Conservation (phyloP, 53 echinoderm and acorn worm species). For the Temnopleurus reevesii region DNA sequence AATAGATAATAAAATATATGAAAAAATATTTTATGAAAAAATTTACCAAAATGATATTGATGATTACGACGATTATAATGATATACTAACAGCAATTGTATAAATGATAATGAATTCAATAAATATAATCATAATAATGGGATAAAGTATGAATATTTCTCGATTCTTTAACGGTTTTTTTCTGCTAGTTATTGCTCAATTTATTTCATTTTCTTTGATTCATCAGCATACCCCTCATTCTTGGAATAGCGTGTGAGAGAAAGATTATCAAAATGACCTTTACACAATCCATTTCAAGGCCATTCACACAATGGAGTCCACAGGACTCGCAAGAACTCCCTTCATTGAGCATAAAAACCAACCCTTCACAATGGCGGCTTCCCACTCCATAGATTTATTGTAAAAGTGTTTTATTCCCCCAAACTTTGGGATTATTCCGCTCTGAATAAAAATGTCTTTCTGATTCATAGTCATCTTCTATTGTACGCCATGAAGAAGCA, state of each 20-base stretch:
- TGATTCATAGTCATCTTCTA: slow-evolving; percentile 1
- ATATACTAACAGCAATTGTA: too few species aligned
- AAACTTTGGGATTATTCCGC: not conserved
- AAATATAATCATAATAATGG: too few species aligned
- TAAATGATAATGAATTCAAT: too few species aligned
- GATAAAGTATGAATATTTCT: too few species aligned
- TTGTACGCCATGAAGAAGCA: not conserved
- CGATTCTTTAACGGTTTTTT: too few species aligned
- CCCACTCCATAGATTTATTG: not conserved
- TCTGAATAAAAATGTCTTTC: not conserved
- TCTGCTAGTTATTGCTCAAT: too few species aligned
- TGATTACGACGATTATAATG: too few species aligned
- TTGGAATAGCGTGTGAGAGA: not conserved
- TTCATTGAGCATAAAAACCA: not conserved
- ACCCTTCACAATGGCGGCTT: not conserved
- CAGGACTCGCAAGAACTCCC: not conserved
- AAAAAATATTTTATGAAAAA: too few species aligned
- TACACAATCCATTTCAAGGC: not conserved
- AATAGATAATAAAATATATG: too few species aligned
- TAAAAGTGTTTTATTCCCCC: not conserved
- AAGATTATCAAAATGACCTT: not conserved
- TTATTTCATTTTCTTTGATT: not conserved
- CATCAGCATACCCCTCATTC: not conserved
- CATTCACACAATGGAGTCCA: not conserved
- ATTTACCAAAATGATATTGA: too few species aligned